Percentiles rank a stretch among this genome's conserved stretches.
Evolutionary conservation across 1,140 invertebrate genomes (phyloP).

Genomic region (Berghia stephanieae): DNA sequence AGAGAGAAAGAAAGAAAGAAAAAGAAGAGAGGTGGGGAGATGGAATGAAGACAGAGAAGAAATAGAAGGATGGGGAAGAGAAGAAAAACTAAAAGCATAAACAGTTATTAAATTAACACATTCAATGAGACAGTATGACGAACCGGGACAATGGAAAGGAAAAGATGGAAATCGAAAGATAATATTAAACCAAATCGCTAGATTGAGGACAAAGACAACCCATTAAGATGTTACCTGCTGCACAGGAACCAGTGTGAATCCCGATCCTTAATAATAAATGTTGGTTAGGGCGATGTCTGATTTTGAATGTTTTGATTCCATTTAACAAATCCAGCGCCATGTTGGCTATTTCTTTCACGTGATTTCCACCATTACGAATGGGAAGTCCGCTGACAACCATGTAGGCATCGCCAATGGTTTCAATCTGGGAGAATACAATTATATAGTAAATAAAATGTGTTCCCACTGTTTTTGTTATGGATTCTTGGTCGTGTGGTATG

Average conservation of each 20-base stretch:
- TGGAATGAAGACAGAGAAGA: not conserved
- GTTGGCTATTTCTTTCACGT: conserved; percentile 81
- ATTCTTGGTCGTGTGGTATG: no score
- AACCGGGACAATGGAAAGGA: no score
- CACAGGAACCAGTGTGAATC: conserved; percentile 80
- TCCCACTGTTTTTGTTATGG: no score
- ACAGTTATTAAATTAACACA: not conserved
- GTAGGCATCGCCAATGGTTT: conserved; percentile 80
- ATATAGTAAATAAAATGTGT: no score
- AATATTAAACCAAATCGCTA: no score
- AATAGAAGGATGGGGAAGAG: not conserved
- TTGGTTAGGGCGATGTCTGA: conserved; percentile 81
- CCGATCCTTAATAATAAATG: conserved; percentile 90
- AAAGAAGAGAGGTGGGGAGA: not conserved
- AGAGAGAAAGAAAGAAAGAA: not conserved
- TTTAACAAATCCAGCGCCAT: conserved; percentile 89
- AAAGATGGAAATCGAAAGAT: no score
- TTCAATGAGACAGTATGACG: no score
- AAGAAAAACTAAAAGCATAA: not conserved
- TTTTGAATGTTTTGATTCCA: conserved; percentile 81
- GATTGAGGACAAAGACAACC: no score
- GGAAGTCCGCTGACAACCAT: conserved; percentile 93
- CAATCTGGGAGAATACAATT: no score
- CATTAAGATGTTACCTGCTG: conserved; percentile 43
- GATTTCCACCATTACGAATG: conserved; percentile 79